Base-by-base conservation (phyloP, 2,113 vertebrate species). In the Merops nubicus region DNA sequence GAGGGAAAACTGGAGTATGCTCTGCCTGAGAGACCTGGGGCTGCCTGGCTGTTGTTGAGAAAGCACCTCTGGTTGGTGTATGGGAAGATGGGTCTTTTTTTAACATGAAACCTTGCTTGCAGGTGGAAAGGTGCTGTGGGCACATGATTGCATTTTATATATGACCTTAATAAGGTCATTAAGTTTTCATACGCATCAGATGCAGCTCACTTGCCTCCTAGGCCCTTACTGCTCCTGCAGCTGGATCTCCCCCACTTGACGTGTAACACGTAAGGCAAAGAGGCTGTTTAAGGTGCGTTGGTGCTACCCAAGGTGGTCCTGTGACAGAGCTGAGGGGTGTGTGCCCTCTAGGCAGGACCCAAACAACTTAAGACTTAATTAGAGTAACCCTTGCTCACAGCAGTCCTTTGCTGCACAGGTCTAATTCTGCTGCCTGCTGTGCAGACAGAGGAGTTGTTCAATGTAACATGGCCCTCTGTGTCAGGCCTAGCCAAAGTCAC, bases 251-350 rank as follows among this genome's bases (percentile, higher is more conserved):
- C 20, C 25, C 20, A 5, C 33, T 89, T 69, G 31, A 17, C 11
- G 3, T 0, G 0, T 48, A 34, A 63, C 10, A 36, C 1, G 0
- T 20, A 38, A 42, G 20, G 67, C 45, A 73, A 40, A 76, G 45
- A 83, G 21, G n/a, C 43, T 70, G 7, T 75, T 73, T 31, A 54
- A 43, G 26, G 31, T 23, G 6, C 1, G 2, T 38, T 42, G 40
- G 28, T 45, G 21, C 22, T 42, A 19, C 60, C 11, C 0, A 4
- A 1, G 63, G 28, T 56, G 59, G 34, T 51, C 17, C 8, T 69
- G 50, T 1, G 3, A 8, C 8, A 19, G 53, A 16, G 22, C 51
- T 73, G 60, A 77, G 47, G 31, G 47, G 14, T n/a, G 12, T 33
- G 19, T 73, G 29, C 29, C 25, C 26, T 86, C 57, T 40, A 43